phyloP scores from a whole-genome alignment of 2,113 vertebrate species.

The Odontophorus gujanensis region DNA sequence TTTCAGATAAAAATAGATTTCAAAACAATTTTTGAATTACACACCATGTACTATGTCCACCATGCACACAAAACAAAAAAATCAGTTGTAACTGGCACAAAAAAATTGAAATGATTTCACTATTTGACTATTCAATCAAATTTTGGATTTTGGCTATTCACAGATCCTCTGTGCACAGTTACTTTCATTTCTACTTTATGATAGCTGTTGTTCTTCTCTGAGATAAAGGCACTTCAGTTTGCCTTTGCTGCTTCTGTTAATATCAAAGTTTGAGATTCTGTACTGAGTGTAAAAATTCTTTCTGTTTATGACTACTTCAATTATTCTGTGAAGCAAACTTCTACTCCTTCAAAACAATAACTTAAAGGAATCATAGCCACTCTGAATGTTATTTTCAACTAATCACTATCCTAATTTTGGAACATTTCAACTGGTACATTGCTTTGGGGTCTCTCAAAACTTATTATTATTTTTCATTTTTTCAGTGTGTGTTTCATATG shows the following conservation, averaged over 20 bases:
- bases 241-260: neutral
- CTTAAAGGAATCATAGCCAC: neutral
- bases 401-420: neutral
- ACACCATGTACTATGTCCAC: neutral
- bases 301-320: neutral
- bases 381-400: conserved; percentile 2
- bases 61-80: neutral
- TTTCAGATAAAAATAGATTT: neutral
- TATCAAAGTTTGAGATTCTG: neutral
- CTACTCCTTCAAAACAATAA: neutral
- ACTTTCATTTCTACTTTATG: neutral
- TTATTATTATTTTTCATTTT: neutral
- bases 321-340: neutral
- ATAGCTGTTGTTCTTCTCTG: neutral
- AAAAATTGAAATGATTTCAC: neutral
- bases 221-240: neutral
- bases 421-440: neutral
- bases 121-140: neutral
- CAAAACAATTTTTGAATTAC: neutral
- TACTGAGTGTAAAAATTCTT: neutral
- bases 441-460: neutral
- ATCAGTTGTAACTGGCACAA: neutral
- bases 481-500: neutral
- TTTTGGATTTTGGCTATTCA: neutral
- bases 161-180: neutral